Evolutionary conservation across 2,113 vertebrate species (phyloP), one percentile per base, ranked within the genome.

Genomic region (Cyprinus carpio): DNA sequence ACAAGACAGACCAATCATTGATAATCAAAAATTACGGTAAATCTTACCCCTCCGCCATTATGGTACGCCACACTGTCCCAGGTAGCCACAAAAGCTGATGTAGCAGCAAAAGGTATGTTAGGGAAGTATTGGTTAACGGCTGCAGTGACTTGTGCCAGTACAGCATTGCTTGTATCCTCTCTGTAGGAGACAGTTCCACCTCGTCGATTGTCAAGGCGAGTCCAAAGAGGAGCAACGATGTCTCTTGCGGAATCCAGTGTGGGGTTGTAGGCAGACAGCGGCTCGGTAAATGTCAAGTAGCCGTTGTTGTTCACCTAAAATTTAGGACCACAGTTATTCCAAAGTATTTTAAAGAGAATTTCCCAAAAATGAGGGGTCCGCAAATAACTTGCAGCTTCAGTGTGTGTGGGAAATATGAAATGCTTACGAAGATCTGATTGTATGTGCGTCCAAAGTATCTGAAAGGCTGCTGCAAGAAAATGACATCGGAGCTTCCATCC

Each of bases 221-320:
- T 77, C 49, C 75, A 77, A 51, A 77, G 49, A 2, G 72, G 72
- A 75, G 72, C 72, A 75, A 75, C 29, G 12, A 76, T 54, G 4
- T 76, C 74, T 76, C 25, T 49, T 54, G 7, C 8, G 7, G 40
- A 9, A 40, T 40, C 7, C 46, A 0, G 4, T 54, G 18, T 10
- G 25, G 46, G 6, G 15, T 6, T 76, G 43, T 16, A 18, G 15
- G 25, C 25, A 31, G 74, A 31, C 46, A 76, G 74, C 3, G 25
- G 25, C 46, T 18, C 46, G 1, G 46, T 76, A 54, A 76, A 76
- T 0, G 74, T 76, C 20, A 76, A 8, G 8, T 29, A 18, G 6
- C 74, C 74, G 2, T 76, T 76, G 25, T 27, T 76, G 46, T 76
- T 76, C 16, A 76, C 43, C 75, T 76, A 54, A 9, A 76, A 13